Evolutionary conservation across 2,113 vertebrate species (phyloP), one percentile per base, ranked within the genome.

Genomic region (Isichthys henryi): DNA sequence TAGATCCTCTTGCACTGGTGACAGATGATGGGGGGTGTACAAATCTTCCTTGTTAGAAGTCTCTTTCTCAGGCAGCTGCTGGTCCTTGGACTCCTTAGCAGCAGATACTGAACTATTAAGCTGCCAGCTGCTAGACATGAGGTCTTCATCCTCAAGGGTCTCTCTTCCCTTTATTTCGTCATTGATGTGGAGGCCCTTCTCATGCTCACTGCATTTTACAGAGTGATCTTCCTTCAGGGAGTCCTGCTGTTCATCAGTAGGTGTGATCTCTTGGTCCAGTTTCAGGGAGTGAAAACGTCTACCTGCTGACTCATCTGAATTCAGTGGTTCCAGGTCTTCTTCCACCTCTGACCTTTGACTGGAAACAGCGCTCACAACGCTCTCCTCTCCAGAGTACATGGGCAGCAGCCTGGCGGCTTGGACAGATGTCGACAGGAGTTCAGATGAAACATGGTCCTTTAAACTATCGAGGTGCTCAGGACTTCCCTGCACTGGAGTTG

Each of bases 341-440:
- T 94, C 92, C 91, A 97, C 92, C 90, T 97, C 96, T 88, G 96
- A 97, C 90, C 93, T 95, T 39, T 92, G 91, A 92, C 91, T 95
- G 84, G 94, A 93, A 49, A 91, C 91, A 50, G 91, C 90, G 62
- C 87, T 8, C n/a, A 31, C n/a, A 31, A 70, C 3, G 3, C 90
- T 93, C 84, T 92, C 91, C 88, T 93, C 91, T 84, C 0, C 92
- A 31, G 93, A 91, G 88, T 91, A 89, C 66, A 91, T 91, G 88
- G 92, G 90, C 31, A 86, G 43, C 23, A 80, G 92, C 83, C 87
- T 90, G 39, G 88, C 5, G 85, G 91, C 23, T 58, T 56, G 91
- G 85, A 10, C 91, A 50, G 89, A 2, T 3, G 89, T 89, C 83
- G 94, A 90, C 92, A 70, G 87, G 92, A 87, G 48, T 5, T 92